These are phyloP conservation scores for Merops nubicus DNA, from an alignment of 2,113 vertebrate species.

Conservation along the genomic window DNA sequence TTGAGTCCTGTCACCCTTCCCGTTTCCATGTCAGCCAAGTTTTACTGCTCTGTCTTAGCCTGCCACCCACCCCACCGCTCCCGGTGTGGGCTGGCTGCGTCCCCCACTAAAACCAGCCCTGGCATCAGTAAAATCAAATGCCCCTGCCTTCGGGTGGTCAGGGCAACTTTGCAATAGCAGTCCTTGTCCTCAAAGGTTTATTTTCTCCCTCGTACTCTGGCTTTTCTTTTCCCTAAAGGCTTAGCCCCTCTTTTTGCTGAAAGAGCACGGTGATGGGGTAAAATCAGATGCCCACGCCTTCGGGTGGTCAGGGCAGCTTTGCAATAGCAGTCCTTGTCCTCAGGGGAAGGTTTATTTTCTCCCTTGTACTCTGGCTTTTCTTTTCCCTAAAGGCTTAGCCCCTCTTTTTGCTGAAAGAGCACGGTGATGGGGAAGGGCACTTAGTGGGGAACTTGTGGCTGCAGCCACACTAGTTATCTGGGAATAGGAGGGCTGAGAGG, in stretches of 20 bases:
- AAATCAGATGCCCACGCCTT: background rate
- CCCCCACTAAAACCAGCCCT: background rate
- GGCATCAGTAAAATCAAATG: background rate
- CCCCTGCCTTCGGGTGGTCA: background rate
- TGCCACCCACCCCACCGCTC: background rate
- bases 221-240: background rate
- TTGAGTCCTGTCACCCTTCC: background rate
- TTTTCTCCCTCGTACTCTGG: background rate
- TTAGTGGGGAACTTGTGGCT: background rate
- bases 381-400: background rate
- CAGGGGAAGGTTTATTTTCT: no score
- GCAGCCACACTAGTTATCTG: background rate
- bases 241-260: background rate
- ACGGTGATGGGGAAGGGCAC: background rate
- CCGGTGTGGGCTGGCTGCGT: rapidly evolving
- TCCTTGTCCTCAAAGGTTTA: background rate
- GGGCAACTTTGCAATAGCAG: background rate
- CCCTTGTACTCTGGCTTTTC: background rate
- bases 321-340: background rate
- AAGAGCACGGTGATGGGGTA: no score
- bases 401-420: background rate
- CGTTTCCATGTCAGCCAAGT: background rate
- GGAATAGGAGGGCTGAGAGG: rapidly evolving
- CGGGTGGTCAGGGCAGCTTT: background rate
- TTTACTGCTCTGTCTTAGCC: background rate